A percentile compares a stretch with the other conserved stretches of the same genome.
Evolutionary conservation across 2,888 invertebrate species (phyloP).

Genomic region (Cephalotes varians): DNA sequence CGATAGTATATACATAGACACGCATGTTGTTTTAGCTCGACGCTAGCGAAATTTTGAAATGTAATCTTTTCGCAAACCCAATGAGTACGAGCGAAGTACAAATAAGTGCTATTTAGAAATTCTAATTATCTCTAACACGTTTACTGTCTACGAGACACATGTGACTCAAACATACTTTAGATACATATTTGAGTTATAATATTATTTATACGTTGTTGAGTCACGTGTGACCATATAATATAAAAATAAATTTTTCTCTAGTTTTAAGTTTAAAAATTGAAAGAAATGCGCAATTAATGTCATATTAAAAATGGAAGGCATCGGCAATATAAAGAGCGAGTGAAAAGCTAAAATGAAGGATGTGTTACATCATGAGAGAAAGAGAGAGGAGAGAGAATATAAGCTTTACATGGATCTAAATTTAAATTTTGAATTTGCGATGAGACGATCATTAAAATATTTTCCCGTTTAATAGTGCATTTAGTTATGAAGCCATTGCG

Average conservation of each 20-base stretch:
- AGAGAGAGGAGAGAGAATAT: too few species aligned
- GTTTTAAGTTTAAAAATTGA: not conserved
- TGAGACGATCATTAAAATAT: not conserved
- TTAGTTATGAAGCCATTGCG: conserved; percentile 1
- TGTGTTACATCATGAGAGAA: not conserved
- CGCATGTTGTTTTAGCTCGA: not conserved
- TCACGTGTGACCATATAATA: not conserved
- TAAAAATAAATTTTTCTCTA: conserved; percentile 1
- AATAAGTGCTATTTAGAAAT: not conserved
- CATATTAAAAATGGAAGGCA: not conserved
- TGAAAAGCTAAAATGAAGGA: not conserved
- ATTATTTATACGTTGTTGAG: not conserved
- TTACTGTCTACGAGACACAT: not conserved
- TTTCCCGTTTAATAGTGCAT: not conserved
- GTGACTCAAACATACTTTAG: not conserved
- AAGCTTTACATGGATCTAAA: not conserved
- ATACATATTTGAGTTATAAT: not conserved
- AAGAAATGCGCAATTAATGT: not conserved
- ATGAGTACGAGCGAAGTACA: not conserved
- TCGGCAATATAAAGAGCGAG: not conserved
- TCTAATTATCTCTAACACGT: not conserved
- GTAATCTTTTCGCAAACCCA: not conserved
- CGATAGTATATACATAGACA: not conserved
- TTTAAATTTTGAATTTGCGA: not conserved
- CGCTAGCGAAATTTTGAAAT: not conserved